phyloP scores from a whole-genome alignment of 1,140 invertebrate species.

The Calliphora vicina region DNA sequence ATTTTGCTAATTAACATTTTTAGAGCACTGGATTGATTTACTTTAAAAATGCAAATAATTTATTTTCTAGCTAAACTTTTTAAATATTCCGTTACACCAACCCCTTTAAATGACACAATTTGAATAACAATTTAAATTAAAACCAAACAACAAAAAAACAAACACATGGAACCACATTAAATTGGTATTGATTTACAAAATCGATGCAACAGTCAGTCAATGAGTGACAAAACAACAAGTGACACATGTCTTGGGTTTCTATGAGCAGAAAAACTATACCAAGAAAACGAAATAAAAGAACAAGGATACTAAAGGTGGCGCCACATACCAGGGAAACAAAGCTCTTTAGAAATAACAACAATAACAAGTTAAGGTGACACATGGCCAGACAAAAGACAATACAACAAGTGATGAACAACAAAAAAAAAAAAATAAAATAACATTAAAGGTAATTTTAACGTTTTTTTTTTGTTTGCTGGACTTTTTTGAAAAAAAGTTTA shows the following conservation, averaged over 20 bases:
- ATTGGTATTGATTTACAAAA: slow-evolving; percentile 30
- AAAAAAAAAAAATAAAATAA: background rate
- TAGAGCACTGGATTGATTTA: too few relatives aligned
- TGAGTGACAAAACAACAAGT: slow-evolving; percentile 33
- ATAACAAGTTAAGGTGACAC: slow-evolving; percentile 19
- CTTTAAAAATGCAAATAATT: too few relatives aligned
- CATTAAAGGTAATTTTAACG: background rate
- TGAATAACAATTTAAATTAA: background rate
- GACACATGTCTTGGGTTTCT: slow-evolving; percentile 29
- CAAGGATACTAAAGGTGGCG: slow-evolving; percentile 25
- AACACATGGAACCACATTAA: background rate
- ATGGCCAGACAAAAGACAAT: slow-evolving; percentile 1
- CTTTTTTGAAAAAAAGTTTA: slow-evolving; percentile 16
- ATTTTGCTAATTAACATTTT: too few relatives aligned
- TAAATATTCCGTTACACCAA: background rate
- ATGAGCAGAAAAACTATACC: background rate
- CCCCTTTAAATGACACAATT: background rate
- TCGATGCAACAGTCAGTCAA: slow-evolving; percentile 5
- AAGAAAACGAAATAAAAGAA: background rate
- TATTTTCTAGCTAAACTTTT: background rate
- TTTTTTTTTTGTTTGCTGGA: too few relatives aligned
- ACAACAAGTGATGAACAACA: background rate
- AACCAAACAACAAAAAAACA: background rate
- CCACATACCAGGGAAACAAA: slow-evolving; percentile 17
- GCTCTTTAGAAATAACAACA: background rate